A percentile compares a stretch with the other conserved stretches of the same genome.
phyloP scores from a whole-genome alignment of 2,113 vertebrate species.

The Marcusenius ussheri region DNA sequence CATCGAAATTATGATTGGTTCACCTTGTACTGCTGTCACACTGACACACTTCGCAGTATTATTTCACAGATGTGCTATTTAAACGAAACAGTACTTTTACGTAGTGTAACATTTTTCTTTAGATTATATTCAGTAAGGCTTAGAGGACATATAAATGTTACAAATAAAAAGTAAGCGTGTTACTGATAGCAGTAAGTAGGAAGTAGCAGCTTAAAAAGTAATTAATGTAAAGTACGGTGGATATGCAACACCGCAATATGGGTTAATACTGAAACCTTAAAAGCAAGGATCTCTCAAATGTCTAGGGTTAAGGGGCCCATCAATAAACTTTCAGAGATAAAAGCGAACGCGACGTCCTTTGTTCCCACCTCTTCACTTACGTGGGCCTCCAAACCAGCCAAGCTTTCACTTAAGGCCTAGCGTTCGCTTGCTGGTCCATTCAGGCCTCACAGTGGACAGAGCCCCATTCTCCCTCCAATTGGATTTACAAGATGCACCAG shows the following conservation, averaged over 20 bases:
- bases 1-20: not conserved
- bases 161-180: not conserved
- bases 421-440: constrained; percentile 60
- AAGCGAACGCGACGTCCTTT: constrained; percentile 55
- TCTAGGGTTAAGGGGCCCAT: constrained; percentile 40
- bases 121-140: not conserved
- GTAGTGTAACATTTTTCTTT: not conserved
- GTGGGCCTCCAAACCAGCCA: constrained; percentile 36
- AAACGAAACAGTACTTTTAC: not conserved
- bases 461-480: constrained; percentile 74
- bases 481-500: constrained; percentile 81
- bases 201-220: not conserved
- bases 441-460: constrained; percentile 63
- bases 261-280: constrained; percentile 19
- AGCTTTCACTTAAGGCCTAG: constrained; percentile 41
- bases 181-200: constrained; percentile 12
- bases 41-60: not conserved
- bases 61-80: not conserved
- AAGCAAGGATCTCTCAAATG: constrained; percentile 29
- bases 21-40: not conserved
- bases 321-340: constrained; percentile 60
- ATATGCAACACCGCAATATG: constrained; percentile 21
- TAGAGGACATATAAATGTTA: not conserved
- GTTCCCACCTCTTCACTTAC: constrained; percentile 49
- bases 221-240: constrained; percentile 25